phyloP scores from a whole-genome alignment of 2,113 vertebrate genomes.

The Rhinichthys klamathensis region DNA sequence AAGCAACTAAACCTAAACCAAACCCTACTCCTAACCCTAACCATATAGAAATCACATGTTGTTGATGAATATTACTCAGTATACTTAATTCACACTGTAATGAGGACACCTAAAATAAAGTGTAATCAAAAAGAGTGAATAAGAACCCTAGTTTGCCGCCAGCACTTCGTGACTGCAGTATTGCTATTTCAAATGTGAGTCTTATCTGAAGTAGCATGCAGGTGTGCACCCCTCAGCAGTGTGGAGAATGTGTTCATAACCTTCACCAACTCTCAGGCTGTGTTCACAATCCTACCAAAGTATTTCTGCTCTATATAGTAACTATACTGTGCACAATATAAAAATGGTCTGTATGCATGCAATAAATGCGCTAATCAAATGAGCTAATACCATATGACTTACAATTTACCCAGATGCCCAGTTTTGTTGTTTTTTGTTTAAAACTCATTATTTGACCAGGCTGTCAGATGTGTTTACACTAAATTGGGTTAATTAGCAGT shows the following conservation, averaged over 20 bases:
- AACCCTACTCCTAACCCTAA: too few relatives aligned
- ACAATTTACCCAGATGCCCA: not conserved
- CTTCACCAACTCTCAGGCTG: slow-evolving; percentile 18
- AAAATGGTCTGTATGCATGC: not conserved
- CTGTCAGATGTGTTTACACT: not conserved
- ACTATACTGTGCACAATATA: not conserved
- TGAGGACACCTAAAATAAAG: too few relatives aligned
- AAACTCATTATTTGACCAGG: not conserved
- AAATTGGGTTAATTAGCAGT: not conserved
- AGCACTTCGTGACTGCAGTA: not conserved
- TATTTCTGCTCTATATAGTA: not conserved
- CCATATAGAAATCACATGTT: too few relatives aligned
- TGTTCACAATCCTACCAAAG: not conserved
- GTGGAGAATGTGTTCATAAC: slow-evolving; percentile 18
- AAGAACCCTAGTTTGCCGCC: not conserved
- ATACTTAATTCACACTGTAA: too few relatives aligned
- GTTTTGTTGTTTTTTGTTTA: not conserved
- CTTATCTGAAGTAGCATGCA: slow-evolving; percentile 18
- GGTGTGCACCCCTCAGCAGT: not conserved
- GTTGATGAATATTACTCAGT: too few relatives aligned
- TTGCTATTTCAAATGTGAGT: not conserved
- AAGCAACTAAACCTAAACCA: too few relatives aligned
- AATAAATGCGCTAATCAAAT: not conserved
- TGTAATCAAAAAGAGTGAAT: not conserved
- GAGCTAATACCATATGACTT: not conserved